Evolutionary conservation across 2,113 vertebrate species (phyloP).

Genomic region (Otocyon megalotis): DNA sequence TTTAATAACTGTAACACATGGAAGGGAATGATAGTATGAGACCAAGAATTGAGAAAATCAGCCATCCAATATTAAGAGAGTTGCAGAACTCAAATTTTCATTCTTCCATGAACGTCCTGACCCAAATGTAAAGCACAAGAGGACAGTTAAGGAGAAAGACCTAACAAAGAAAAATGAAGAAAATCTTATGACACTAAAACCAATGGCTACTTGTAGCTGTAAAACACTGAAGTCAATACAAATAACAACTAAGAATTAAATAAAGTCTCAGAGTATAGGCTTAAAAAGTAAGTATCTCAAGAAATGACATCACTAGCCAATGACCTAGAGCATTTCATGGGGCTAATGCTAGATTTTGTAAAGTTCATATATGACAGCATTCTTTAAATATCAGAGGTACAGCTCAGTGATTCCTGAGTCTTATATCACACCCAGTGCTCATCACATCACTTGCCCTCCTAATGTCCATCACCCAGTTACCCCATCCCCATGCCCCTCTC

Average conservation of each 20-base stretch:
- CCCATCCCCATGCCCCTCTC: neutral
- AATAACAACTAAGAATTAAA: neutral
- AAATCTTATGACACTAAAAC: neutral
- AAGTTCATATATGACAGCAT: neutral
- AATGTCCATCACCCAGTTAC: neutral
- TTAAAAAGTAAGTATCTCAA: neutral
- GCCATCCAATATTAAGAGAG: neutral
- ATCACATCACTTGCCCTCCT: neutral
- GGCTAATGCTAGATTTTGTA: neutral
- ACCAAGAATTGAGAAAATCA: neutral
- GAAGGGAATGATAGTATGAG: neutral
- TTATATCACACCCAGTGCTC: neutral
- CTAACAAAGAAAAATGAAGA: neutral
- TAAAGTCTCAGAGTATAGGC: neutral
- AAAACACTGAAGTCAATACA: neutral
- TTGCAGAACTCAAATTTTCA: neutral
- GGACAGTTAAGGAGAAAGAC: neutral
- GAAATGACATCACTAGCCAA: neutral
- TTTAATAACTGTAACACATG: neutral
- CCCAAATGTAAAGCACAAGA: neutral
- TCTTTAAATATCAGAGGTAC: neutral
- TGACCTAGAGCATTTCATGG: neutral
- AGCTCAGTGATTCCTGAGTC: neutral
- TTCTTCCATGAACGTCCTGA: neutral
- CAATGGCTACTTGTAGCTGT: neutral